Base-by-base conservation (phyloP, 2,797 vertebrate genomes). In the Tamandua tetradactyla region DNA sequence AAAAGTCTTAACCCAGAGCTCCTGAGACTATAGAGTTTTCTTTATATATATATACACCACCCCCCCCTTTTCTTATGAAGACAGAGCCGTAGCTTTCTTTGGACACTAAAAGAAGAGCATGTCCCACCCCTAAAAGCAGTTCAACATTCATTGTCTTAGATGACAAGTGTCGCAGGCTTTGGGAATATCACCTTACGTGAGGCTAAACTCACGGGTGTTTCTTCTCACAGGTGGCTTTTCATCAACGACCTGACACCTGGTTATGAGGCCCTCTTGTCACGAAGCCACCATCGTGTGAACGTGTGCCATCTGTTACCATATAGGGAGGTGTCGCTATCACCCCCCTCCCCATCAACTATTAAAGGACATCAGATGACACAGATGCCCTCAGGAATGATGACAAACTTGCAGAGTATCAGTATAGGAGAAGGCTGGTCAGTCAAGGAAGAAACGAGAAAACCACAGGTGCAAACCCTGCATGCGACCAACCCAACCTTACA, bases 101-200 rank as follows among this genome's bases (percentile, higher is more conserved):
- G 91, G 18, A 93, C 44, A 89, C 49, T 76, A 84, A 89, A 82
- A 72, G 69, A 87, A 57, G 7, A 49, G 72, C 85, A 62, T 71
- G 20, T 68, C 20, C 57, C 37, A 10, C 57, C 13, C 20, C 20
- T 17, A 27, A 44, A 55, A n/a, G 76, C 94, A 66, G 30, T 40
- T 89, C 68, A 89, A 12, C 5, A n/a, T 68, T n/a, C 20, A 3
- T 2, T 57, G 2, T 79, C 92, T 92, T 87, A 69, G 30, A 79
- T 86, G 30, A 64, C 18, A 57, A 81, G 72, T 35, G 30, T 74
- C 37, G 71, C 30, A 84, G 8, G 3, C 13, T 69, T 59, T 72
- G 52, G 68, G 25, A 94, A 83, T 57, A 25, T 80, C 62, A 52
- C n/a, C 5, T 83, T 35, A 30, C 2, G 10, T 23, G 83, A 92